Base-by-base conservation (phyloP, 1,140 invertebrate species). In the Panagrolaimus sp. region DNA sequence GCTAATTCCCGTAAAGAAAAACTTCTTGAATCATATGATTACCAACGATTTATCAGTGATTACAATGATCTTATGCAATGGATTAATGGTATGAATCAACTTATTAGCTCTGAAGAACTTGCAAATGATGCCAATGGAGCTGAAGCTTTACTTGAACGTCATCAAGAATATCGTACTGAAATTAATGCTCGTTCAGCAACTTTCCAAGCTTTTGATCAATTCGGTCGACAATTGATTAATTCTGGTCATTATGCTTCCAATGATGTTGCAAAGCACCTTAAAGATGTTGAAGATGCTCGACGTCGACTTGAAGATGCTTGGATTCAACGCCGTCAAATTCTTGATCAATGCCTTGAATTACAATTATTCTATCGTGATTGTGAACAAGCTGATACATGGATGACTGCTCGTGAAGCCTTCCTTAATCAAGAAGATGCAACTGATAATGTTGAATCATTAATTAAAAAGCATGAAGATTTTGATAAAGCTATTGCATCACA, bases 391-490 rank as follows among this genome's bases (percentile, higher is more conserved):
- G 96, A 98, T 84, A 95, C 93, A 73, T 99, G 96, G 96, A 99
- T 99, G 96, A 92, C 90, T 20, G 92, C 93, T 31, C 89, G 96
- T 46, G 96, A 99, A 86, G 92, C 93, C 11, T 98, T 98, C 88
- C 86, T 99, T 4, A 72, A 73, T 46, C 80, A 83, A 66, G 79
- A 81, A n/a, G 83, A 79, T 57, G 70, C 76, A 27, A 89, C 89
- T 72, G 93, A 96, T 82, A 96, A 96, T 84, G 93, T 97, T 27
- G 94, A 97, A 84, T 92, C 92, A 20, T 84, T 98, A 13, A 98
- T 99, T 78, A 98, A 98, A 87, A 98, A 98, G 84, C 96, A 99
- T 84, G 96, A 98, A 86, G 96, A 99, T 87, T 98, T 98, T 82
- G 94, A 98, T 83, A 96, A 98, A 85, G 96, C 96, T n/a, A 98